A percentile compares a stretch with the other conserved stretches of the same genome.
Evolutionary conservation across 2,888 invertebrate species (phyloP).

Genomic region (Acronicta alni): DNA sequence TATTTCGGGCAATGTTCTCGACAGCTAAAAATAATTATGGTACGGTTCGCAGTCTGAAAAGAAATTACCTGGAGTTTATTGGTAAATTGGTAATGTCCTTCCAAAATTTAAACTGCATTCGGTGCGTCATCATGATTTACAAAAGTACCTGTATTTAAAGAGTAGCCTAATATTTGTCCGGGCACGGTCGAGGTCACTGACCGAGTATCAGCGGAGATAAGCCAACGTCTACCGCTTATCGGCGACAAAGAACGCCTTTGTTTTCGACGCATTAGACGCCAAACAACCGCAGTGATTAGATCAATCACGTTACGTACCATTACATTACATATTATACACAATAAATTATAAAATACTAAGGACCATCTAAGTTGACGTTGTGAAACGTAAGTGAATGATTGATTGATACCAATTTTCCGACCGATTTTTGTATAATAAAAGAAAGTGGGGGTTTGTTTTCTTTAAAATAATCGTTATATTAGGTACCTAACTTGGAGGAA

Average conservation of each 20-base stretch:
- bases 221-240: conserved; percentile 81
- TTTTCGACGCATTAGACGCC: conserved; percentile 81
- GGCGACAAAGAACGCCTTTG: conserved; percentile 83
- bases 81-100: not conserved
- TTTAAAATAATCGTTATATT: too few relatives aligned
- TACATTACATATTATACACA: too few relatives aligned
- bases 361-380: too few relatives aligned
- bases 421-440: too few relatives aligned
- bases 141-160: conserved; percentile 50
- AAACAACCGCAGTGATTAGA: conserved; percentile 75
- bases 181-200: conserved; percentile 77
- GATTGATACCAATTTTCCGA: too few relatives aligned
- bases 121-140: conserved; percentile 18
- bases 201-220: conserved; percentile 85
- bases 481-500: too few relatives aligned
- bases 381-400: too few relatives aligned
- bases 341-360: too few relatives aligned
- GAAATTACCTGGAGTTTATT: not conserved
- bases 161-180: conserved; percentile 66
- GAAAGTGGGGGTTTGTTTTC: too few relatives aligned
- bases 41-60: not conserved
- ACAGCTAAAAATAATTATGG: conserved; percentile 12
- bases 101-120: not conserved
- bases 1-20: conserved; percentile 38
- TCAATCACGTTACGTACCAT: conserved; percentile 63